Evolutionary conservation across 2,888 invertebrate species (phyloP).

Genomic region (Rhogogaster chlorosoma): DNA sequence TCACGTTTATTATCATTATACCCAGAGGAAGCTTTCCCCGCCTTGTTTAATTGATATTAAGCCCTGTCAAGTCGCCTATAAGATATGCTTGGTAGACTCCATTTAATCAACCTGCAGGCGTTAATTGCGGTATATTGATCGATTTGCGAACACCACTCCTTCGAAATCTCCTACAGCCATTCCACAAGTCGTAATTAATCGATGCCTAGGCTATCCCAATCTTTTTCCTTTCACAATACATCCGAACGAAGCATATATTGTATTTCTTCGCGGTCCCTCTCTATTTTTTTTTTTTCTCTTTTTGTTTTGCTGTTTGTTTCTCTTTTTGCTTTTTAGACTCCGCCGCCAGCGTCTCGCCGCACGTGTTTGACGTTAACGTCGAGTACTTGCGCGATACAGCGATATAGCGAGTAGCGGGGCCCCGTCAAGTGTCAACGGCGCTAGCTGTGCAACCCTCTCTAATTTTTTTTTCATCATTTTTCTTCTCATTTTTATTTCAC

Average conservation of each 20-base stretch:
- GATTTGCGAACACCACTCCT: slow-evolving; percentile 21
- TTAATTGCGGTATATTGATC: slow-evolving; percentile 3
- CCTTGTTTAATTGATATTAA: neutral
- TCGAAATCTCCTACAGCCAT: neutral
- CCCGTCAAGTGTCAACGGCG: slow-evolving; percentile 29
- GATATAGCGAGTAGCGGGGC: neutral
- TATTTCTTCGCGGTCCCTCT: neutral
- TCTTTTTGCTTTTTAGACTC: neutral
- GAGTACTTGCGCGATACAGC: neutral
- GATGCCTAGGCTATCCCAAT: neutral
- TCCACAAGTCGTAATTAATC: neutral
- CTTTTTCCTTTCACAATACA: slow-evolving; percentile 6
- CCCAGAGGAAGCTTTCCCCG: neutral
- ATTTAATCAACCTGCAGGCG: slow-evolving; percentile 15
- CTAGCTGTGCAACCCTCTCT: neutral
- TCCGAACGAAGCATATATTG: neutral
- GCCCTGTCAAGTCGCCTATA: neutral
- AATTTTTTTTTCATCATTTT: neutral
- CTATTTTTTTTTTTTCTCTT: too few relatives aligned
- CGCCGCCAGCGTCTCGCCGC: neutral
- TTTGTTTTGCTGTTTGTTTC: neutral
- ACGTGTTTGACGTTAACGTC: slow-evolving; percentile 48
- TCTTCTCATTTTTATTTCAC: neutral
- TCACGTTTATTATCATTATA: neutral
- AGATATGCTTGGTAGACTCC: neutral